Evolutionary conservation across 2,888 invertebrate genomes (phyloP).

Genomic region (Phengaris arion): DNA sequence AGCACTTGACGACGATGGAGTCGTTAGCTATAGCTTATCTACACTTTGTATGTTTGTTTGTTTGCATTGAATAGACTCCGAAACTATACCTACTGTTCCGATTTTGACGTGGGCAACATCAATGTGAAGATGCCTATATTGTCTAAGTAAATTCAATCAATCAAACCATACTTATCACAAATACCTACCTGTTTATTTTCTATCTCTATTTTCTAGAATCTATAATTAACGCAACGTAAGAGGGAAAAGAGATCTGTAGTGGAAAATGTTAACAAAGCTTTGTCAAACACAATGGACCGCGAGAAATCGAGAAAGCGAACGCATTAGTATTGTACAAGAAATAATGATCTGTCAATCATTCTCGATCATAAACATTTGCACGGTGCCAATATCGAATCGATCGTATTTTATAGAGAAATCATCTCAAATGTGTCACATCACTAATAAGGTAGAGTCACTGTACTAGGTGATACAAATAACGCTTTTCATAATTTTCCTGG

Average conservation of each 20-base stretch:
- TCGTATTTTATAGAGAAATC: not conserved
- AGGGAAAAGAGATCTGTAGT: conserved; percentile 7
- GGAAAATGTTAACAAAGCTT: conserved; percentile 18
- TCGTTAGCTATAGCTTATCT: no score
- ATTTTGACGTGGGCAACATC: no score
- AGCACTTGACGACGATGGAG: no score
- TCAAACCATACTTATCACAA: not conserved
- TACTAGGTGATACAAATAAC: no score
- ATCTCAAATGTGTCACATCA: not conserved
- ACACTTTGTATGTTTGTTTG: no score
- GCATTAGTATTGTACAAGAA: conserved; percentile 19
- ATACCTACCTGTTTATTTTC: conserved; percentile 7
- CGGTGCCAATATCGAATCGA: not conserved
- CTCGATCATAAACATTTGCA: conserved; percentile 12
- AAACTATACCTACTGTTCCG: no score
- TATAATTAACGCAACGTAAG: not conserved
- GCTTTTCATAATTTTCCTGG: no score
- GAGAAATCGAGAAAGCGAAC: conserved; percentile 31
- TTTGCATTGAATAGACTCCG: no score
- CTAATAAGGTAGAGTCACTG: not conserved
- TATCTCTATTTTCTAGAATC: no score
- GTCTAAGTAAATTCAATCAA: no score
- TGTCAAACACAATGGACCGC: conserved; percentile 27
- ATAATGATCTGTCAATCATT: conserved; percentile 24
- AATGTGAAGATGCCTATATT: no score